Evolutionary conservation across 1,140 invertebrate genomes (phyloP).

Genomic region (Heliothis subflexa): DNA sequence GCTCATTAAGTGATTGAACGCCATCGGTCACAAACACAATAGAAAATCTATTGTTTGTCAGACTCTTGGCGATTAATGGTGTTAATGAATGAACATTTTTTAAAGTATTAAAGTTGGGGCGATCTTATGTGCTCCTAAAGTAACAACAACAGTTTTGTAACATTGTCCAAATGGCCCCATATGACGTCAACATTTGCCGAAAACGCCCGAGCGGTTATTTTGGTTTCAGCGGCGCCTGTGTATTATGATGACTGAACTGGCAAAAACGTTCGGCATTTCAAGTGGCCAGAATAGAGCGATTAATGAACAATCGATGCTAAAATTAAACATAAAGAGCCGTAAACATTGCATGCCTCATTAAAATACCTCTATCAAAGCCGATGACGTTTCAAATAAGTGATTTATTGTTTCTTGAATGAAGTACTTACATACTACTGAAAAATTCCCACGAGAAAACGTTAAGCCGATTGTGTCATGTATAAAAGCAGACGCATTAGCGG

Average conservation of each 20-base stretch:
- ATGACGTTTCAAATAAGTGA: slow-evolving; percentile 31
- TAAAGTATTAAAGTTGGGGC: no score
- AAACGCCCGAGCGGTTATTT: slow-evolving; percentile 66
- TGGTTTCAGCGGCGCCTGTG: slow-evolving; percentile 56
- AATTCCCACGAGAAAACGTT: slow-evolving; percentile 43
- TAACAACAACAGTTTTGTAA: slow-evolving; percentile 44
- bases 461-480: slow-evolving; percentile 35
- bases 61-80: no score
- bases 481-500: slow-evolving; percentile 26
- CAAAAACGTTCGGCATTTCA: slow-evolving; percentile 69
- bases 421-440: background rate
- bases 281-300: slow-evolving; percentile 58
- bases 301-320: slow-evolving; percentile 56
- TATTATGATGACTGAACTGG: slow-evolving; percentile 68
- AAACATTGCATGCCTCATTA: slow-evolving; percentile 23
- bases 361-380: slow-evolving; percentile 37
- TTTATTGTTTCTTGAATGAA: slow-evolving; percentile 17
- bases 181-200: slow-evolving; percentile 69
- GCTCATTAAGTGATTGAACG: no score
- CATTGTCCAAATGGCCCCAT: slow-evolving; percentile 66
- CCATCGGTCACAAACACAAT: no score
- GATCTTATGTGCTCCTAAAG: background rate
- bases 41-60: no score
- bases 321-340: slow-evolving; percentile 48
- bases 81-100: no score